Percentiles rank a stretch among this genome's conserved stretches.
phyloP scores from a whole-genome alignment of 2,888 invertebrate species.

The Pammene fasciana region DNA sequence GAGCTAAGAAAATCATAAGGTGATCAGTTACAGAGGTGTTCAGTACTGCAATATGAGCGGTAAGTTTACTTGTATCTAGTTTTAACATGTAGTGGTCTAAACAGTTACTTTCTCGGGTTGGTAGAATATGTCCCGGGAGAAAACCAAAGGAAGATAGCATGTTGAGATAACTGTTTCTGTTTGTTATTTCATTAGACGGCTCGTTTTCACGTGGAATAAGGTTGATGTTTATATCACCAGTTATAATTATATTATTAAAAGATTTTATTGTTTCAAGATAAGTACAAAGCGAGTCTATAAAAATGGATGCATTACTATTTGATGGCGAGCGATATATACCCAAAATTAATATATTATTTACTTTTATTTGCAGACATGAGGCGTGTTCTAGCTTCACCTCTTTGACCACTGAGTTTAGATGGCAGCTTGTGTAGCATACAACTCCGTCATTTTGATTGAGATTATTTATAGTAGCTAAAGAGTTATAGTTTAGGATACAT shows the following conservation, averaged over 20 bases:
- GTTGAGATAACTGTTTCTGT: constrained; percentile 44
- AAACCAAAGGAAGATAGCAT: constrained; percentile 44
- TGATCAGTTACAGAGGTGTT: constrained; percentile 10
- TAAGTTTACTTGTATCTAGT: background rate
- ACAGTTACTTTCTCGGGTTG: constrained; percentile 46
- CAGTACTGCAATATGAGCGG: background rate
- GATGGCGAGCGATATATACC: no score
- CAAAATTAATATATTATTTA: no score
- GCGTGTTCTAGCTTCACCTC: no score
- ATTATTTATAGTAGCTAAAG: no score
- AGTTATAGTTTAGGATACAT: no score
- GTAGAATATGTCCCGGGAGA: constrained; percentile 45
- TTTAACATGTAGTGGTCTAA: constrained; percentile 44
- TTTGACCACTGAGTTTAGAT: no score
- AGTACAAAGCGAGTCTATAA: background rate
- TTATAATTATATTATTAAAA: background rate
- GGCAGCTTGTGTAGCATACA: no score
- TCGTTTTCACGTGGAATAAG: constrained; percentile 35
- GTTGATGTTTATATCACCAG: constrained; percentile 15
- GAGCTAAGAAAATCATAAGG: constrained; percentile 1
- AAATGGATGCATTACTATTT: no score
- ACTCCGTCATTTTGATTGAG: no score
- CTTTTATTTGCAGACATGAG: no score
- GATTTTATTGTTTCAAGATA: constrained; percentile 12
- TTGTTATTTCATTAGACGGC: constrained; percentile 42